Conservation (phyloP, 1,140 invertebrate species). For the Papilio dardanus region DNA sequence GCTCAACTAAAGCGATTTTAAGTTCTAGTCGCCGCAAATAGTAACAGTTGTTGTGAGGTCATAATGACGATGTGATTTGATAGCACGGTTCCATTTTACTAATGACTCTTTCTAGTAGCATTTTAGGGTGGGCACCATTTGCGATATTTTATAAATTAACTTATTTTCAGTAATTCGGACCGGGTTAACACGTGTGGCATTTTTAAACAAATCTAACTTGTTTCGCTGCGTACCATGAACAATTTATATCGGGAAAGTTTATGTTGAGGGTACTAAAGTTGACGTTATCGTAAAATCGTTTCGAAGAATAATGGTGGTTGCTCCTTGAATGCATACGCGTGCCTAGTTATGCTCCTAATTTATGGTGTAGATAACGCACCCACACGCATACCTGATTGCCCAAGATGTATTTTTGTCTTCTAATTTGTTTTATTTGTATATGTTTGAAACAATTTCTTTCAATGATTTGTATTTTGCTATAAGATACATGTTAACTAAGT, state of each 20-base stretch:
- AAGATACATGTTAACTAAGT: not conserved
- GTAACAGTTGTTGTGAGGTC: not conserved
- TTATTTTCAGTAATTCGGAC: not conserved
- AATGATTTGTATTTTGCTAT: too few relatives aligned
- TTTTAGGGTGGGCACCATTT: too few relatives aligned
- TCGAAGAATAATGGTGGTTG: constrained; percentile 16
- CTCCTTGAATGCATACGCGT: constrained; percentile 12
- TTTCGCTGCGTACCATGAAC: not conserved
- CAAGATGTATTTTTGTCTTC: not conserved
- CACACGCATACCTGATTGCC: not conserved
- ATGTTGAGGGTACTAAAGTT: constrained; percentile 7
- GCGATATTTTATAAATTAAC: not conserved
- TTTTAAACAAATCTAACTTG: not conserved
- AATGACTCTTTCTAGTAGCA: not conserved
- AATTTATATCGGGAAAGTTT: constrained; percentile 5
- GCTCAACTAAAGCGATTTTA: not conserved
- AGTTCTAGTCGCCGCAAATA: not conserved
- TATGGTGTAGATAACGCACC: not conserved
- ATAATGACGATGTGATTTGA: constrained; percentile 5
- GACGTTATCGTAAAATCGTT: constrained; percentile 14
- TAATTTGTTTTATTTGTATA: not conserved
- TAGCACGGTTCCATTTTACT: not conserved
- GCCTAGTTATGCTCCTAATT: constrained; percentile 13
- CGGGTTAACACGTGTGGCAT: not conserved
- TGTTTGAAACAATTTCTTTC: not conserved